Evolutionary conservation across 2,113 vertebrate genomes (phyloP), one percentile per base, ranked within the genome.

Genomic region (Triplophysa rosa): DNA sequence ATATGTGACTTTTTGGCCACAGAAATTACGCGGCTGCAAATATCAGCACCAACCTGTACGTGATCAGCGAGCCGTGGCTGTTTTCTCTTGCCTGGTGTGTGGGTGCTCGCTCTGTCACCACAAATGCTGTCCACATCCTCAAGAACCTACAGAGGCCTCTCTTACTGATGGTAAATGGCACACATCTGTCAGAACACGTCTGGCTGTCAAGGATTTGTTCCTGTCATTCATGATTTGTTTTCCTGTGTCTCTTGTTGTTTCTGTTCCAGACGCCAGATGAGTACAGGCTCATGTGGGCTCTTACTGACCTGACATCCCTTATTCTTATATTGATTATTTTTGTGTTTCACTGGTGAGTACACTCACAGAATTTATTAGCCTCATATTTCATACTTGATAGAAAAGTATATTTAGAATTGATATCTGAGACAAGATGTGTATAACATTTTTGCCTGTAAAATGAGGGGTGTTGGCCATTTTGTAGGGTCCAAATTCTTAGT

Each of bases 71-170:
- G 83, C 94, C 94, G 2, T 98, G 96, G 96, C 93, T 98, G 52
- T 97, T 91, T 88, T 95, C 95, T 3, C 86, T 98, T 89, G 94
- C 94, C 0, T 98, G 97, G 96, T 98, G 97, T 63, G 88, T 90
- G 0, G 95, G 94, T 3, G 93, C 92, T 42, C 89, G 94, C 23
- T 97, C 96, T 0, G 94, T 97, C 26, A 95, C 95, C 80, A 96
- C 95, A 71, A 95, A 97, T 74, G 85, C 93, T 0, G 78, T 95
- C 77, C 88, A 94, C 21, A 71, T 73, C 0, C 92, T 97, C 80
- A 91, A 87, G 59, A 77, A 80, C 21, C 77, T 96, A 73, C 82
- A 37, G 26, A 84, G 77, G 42, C 95, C 96, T 0, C 89, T 94
- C 59, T 97, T 95, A 83, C 93, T 95, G 80, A 94, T 97, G 95